Evolutionary conservation across 2,113 vertebrate genomes (phyloP).

Genomic region (Saccopteryx bilineata): DNA sequence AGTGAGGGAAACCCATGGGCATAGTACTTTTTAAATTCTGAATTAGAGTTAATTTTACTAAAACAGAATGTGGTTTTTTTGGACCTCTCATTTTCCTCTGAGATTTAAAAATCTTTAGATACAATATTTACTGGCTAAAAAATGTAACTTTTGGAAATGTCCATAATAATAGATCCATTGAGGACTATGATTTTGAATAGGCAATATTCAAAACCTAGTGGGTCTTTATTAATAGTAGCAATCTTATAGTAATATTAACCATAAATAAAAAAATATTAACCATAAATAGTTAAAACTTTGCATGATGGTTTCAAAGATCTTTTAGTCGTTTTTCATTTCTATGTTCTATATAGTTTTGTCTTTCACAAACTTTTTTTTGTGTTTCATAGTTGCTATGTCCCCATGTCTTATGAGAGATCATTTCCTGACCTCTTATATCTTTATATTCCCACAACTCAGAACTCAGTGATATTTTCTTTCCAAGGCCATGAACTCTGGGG

Average conservation of each 20-base stretch:
- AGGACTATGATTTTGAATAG: not conserved
- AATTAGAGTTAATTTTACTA: not conserved
- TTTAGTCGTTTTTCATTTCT: conserved; percentile 33
- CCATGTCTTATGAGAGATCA: not conserved
- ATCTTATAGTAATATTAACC: not conserved
- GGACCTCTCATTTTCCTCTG: conserved; percentile 19
- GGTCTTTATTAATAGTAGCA: not conserved
- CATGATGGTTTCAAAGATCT: not conserved
- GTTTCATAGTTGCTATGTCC: not conserved
- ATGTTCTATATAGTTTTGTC: not conserved
- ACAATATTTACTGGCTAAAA: not conserved
- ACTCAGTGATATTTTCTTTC: not conserved
- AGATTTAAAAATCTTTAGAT: conserved; percentile 47
- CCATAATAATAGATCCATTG: not conserved
- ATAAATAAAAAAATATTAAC: not conserved
- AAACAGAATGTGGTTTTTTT: conserved; percentile 33
- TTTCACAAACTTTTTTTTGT: conserved; percentile 5
- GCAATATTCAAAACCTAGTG: not conserved
- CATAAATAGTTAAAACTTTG: not conserved
- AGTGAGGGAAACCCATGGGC: not conserved
- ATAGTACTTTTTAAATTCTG: not conserved
- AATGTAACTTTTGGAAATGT: not conserved
- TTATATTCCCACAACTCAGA: conserved; percentile 47
- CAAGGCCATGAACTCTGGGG: not conserved
- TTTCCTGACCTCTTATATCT: not conserved